These are phyloP conservation scores for Xylocampa areola DNA, from an alignment of 2,888 invertebrate species.

Conservation along the genomic window DNA sequence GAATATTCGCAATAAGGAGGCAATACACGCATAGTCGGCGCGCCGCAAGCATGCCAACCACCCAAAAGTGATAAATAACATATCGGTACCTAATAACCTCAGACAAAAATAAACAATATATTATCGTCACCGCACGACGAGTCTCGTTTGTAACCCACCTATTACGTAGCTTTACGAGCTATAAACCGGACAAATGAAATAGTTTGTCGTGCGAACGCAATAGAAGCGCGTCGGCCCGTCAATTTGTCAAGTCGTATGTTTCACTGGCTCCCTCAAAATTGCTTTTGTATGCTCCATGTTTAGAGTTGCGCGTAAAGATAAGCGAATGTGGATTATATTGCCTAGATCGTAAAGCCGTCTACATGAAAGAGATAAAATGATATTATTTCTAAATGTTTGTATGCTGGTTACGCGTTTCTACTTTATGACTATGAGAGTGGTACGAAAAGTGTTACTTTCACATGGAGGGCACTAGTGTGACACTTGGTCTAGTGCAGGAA, in stretches of 20 bases:
- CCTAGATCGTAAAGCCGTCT: conserved; percentile 53
- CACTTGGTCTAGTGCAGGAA: background rate
- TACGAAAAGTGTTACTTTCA: conserved; percentile 36
- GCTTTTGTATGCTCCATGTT: conserved; percentile 68
- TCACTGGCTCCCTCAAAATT: conserved; percentile 64
- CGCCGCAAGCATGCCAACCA: conserved; percentile 49
- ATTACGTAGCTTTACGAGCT: conserved; percentile 70
- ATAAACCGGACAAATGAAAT: conserved; percentile 78
- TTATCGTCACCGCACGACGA: conserved; percentile 63
- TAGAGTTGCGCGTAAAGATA: conserved; percentile 60
- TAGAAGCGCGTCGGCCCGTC: conserved; percentile 64
- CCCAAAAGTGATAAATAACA: conserved; percentile 59
- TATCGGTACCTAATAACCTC: conserved; percentile 63
- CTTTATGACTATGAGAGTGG: conserved; percentile 32
- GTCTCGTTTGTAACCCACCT: conserved; percentile 61
- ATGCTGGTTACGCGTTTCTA: conserved; percentile 44
- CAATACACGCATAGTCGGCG: conserved; percentile 46
- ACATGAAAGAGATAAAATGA: conserved; percentile 53
- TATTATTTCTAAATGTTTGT: conserved; percentile 56
- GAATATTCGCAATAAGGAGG: conserved; percentile 54
- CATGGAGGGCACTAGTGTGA: conserved; percentile 2
- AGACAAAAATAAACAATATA: conserved; percentile 68
- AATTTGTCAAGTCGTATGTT: conserved; percentile 73
- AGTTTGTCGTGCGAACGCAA: conserved; percentile 69
- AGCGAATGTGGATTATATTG: conserved; percentile 61